A percentile compares a stretch with the other conserved stretches of the same genome.
These are phyloP conservation scores for Xylota sylvarum DNA, from an alignment of 2,888 invertebrate species.

Conservation along the genomic window DNA sequence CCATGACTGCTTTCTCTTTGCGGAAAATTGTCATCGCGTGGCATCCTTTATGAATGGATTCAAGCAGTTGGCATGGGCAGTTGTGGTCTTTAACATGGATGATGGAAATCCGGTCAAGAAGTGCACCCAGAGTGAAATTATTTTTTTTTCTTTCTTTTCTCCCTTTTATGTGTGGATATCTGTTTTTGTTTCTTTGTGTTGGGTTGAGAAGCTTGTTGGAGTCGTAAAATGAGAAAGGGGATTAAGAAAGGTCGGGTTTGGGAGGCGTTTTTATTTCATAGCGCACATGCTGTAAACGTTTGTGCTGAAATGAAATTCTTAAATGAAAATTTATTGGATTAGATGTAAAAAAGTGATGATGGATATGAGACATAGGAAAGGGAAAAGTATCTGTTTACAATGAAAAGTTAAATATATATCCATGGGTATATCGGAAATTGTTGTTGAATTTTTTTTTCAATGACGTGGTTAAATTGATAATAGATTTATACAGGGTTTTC, in stretches of 20 bases:
- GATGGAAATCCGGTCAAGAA: constrained; percentile 73
- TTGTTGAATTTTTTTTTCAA: too few species aligned
- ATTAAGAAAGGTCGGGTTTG: constrained; percentile 5
- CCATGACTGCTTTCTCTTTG: constrained; percentile 41
- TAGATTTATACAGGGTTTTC: too few species aligned
- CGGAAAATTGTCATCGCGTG: constrained; percentile 72
- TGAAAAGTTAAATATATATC: neutral
- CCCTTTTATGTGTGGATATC: neutral
- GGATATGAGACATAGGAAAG: neutral
- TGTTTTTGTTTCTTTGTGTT: neutral
- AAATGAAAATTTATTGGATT: constrained; percentile 53
- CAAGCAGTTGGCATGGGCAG: constrained; percentile 50
- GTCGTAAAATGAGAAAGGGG: constrained; percentile 15
- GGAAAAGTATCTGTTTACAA: constrained; percentile 5
- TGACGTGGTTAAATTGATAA: too few species aligned
- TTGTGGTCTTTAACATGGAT: constrained; percentile 68
- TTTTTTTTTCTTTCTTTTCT: constrained; percentile 29
- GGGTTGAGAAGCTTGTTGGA: constrained; percentile 10
- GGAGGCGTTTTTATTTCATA: neutral
- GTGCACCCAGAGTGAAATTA: constrained; percentile 61
- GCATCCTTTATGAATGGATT: constrained; percentile 61
- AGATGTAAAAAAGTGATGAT: constrained; percentile 12
- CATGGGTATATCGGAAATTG: too few species aligned
- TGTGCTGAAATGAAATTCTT: constrained; percentile 40
- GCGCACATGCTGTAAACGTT: constrained; percentile 38